These are phyloP conservation scores for Hesperia comma DNA, from an alignment of 2,888 invertebrate species.

Conservation along the genomic window DNA sequence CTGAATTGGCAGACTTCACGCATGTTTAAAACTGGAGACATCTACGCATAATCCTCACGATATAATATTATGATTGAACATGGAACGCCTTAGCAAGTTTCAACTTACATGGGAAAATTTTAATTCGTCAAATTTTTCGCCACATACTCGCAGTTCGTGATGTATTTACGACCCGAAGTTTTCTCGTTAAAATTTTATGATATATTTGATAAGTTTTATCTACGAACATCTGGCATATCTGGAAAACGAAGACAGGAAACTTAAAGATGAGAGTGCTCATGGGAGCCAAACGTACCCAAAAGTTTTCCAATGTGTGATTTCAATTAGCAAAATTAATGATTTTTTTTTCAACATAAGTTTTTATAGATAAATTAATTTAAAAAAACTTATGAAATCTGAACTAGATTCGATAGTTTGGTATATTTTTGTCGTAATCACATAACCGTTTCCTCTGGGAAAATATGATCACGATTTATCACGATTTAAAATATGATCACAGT, in stretches of 20 bases:
- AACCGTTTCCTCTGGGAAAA: no score
- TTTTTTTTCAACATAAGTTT: no score
- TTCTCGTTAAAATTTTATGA: conserved; percentile 69
- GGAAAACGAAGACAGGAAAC: background rate
- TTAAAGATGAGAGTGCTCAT: background rate
- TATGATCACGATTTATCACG: no score
- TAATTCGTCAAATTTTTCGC: conserved; percentile 48
- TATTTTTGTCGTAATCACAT: no score
- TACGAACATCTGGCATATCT: conserved; percentile 17
- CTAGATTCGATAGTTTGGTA: no score
- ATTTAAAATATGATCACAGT: no score
- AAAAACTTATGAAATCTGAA: no score
- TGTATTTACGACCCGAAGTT: conserved; percentile 57
- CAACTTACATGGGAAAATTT: conserved; percentile 15
- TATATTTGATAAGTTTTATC: conserved; percentile 59
- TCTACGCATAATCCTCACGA: background rate
- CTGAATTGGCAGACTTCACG: background rate
- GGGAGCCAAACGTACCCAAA: background rate
- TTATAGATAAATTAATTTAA: no score
- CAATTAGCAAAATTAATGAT: no score
- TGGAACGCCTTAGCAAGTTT: background rate
- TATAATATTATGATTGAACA: background rate
- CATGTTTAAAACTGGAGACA: background rate
- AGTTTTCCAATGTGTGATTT: no score
- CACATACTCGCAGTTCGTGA: conserved; percentile 50